Base-by-base conservation (phyloP, 2,113 vertebrate genomes). In the Hepsetus odoe region DNA sequence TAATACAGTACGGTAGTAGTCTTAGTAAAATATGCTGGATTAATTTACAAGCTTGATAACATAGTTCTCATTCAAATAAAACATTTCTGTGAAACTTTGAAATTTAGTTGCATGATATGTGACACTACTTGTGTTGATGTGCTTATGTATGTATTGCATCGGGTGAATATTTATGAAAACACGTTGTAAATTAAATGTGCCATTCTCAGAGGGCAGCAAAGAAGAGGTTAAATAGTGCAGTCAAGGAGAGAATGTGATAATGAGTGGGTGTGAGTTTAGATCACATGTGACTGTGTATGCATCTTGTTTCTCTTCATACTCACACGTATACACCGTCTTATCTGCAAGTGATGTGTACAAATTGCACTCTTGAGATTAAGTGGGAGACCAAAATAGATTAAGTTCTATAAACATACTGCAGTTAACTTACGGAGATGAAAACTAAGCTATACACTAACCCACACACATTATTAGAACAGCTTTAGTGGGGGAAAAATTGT, bases 191-290 rank as follows among this genome's bases (percentile, higher is more conserved):
- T n/a, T n/a, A n/a, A n/a, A n/a, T n/a, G n/a, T n/a, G n/a, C n/a
- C n/a, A n/a, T n/a, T n/a, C n/a, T n/a, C n/a, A 1, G 58, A 49
- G 20, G 35, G 44, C 46, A 55, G 22, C 11, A 3, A 55, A 55
- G 22, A 53, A 38, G 22, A 20, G 10, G 28, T 75, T 49, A 75
- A 65, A 26, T n/a, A 55, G 33, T 76, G 62, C 49, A 76, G 49
- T 56, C 9, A 67, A 56, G 49, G 1, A n/a, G 38, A 75, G 11
- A 76, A 76, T 76, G 61, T 67, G 74, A 35, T 79, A 64, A 79
- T 79, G 16, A 38, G 62, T 24, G 56, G 22, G 32, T 51, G 53
- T 61, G 26, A 30, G 46, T 46, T 38, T 33, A 32, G 14, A 16
- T 35, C 53, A n/a, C 46, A 18, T 33, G 20, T 42, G 2, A 30